Evolutionary conservation across 37 sponge, comb jelly and placozoan genomes (phyloP), one percentile per base, ranked within the genome.

Genomic region (Spongia lamella): DNA sequence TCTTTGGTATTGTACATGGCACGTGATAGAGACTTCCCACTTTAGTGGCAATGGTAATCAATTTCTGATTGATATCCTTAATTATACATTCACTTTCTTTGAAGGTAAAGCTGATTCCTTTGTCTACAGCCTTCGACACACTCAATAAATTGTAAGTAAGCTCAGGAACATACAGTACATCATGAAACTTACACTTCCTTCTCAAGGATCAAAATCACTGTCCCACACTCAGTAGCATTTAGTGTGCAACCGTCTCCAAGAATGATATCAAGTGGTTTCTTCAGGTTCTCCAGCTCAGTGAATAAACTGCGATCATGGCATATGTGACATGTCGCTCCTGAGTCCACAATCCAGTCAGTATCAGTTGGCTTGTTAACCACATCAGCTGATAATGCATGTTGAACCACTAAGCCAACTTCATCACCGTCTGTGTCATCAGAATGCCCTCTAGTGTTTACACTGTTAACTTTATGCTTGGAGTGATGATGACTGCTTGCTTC

Each of bases 221-320:
- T 70, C 24, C 71, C 71, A 49, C 53, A 5, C 5, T n/a, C 25
- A 11, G 16, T n/a, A 7, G 71, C 71, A 51, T 43, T 7, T 70
- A 70, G 25, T 15, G 71, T 47, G 16, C 25, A 30, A 24, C 53
- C 71, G 25, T 70, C 71, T 70, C 71, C 71, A 49, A 70, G 71
- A 33, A 9, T 25, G 27, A 66, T 40, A 34, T 66, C 38, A 11
- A 32, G 33, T 19, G 68, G 68, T 14, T 47, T 50, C 11, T 70
- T n/a, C 25, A 70, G 26, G 6, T 7, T 38, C n/a, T 70, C 25
- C 53, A 70, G 53, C n/a, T 70, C 71, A 49, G 53, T 7, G 38
- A 70, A 70, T 15, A 66, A 17, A 11, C 26, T 60, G 21, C 22
- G 21, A 15, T 60, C 61, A 60, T 65, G 20, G n/a, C n/a, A n/a